phyloP scores from a whole-genome alignment of 2,797 vertebrate genomes.

The Glossophaga mutica region DNA sequence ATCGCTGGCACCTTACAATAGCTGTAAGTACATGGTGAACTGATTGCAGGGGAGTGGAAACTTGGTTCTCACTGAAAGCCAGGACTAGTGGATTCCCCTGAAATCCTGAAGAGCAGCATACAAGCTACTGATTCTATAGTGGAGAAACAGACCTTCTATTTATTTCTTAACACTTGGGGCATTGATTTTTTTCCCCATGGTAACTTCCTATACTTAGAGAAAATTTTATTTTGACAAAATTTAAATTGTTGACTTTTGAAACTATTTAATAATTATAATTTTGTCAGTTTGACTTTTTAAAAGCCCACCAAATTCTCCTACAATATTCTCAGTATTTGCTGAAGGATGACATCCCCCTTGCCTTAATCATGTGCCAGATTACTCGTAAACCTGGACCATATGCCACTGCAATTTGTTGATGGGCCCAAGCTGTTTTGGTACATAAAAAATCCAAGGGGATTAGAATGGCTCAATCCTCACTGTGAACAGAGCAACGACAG shows the following conservation, averaged over 20 bases:
- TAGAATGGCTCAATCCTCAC: slow-evolving; percentile 90
- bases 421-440: slow-evolving; percentile 99
- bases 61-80: background rate
- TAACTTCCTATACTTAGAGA: background rate
- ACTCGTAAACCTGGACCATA: slow-evolving; percentile 99
- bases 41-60: background rate
- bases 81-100: rapidly evolving
- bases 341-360: slow-evolving; percentile 91
- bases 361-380: slow-evolving; percentile 95
- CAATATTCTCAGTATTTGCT: slow-evolving; percentile 89
- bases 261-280: slow-evolving; percentile 43
- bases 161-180: background rate
- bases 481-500: slow-evolving; percentile 84
- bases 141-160: background rate
- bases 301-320: slow-evolving; percentile 47
- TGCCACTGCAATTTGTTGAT: slow-evolving; percentile 99
- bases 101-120: background rate
- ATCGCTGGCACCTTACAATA: background rate
- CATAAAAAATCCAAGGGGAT: slow-evolving; percentile 96
- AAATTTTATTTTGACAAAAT: slow-evolving; percentile 18
- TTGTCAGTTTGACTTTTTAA: slow-evolving; percentile 72
- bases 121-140: background rate
- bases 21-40: background rate
- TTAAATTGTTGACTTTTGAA: background rate
- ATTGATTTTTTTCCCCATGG: background rate